Conservation (phyloP, 2,888 invertebrate genomes). For the Harpagoxenus sublaevis region DNA sequence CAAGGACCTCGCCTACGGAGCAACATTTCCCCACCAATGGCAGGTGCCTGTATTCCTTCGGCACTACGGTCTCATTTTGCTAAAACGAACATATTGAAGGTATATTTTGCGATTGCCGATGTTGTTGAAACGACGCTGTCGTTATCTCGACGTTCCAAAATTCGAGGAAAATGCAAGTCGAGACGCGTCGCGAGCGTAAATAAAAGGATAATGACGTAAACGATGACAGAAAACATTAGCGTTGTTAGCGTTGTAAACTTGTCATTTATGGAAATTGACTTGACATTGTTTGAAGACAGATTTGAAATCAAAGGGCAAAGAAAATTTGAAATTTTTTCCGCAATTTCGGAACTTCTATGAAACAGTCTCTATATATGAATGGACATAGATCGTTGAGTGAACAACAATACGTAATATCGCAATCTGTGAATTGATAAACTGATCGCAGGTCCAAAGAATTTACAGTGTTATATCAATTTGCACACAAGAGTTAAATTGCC, state of each 20-base stretch:
- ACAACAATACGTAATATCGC: neutral
- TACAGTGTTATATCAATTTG: neutral
- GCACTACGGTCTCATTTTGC: conserved; percentile 76
- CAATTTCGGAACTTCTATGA: neutral
- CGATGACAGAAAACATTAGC: neutral
- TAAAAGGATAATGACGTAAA: neutral
- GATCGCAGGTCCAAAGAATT: neutral
- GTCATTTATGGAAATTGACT: conserved; percentile 1
- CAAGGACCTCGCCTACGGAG: conserved; percentile 73
- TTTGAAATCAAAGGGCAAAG: neutral
- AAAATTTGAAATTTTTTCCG: neutral
- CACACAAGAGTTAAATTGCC: neutral
- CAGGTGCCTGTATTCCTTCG: conserved; percentile 66
- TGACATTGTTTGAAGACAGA: neutral
- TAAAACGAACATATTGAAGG: conserved; percentile 27
- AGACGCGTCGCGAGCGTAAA: conserved; percentile 1
- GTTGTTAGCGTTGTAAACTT: neutral
- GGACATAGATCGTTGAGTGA: neutral
- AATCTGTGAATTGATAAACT: neutral
- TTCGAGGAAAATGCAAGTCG: neutral
- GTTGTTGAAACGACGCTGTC: neutral
- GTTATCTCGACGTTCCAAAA: neutral
- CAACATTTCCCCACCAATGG: conserved; percentile 83
- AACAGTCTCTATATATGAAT: neutral
- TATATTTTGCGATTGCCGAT: neutral